A percentile compares a stretch with the other conserved stretches of the same genome.
Evolutionary conservation across 2,113 vertebrate species (phyloP).

Genomic region (Nothobranchius kuhntae): DNA sequence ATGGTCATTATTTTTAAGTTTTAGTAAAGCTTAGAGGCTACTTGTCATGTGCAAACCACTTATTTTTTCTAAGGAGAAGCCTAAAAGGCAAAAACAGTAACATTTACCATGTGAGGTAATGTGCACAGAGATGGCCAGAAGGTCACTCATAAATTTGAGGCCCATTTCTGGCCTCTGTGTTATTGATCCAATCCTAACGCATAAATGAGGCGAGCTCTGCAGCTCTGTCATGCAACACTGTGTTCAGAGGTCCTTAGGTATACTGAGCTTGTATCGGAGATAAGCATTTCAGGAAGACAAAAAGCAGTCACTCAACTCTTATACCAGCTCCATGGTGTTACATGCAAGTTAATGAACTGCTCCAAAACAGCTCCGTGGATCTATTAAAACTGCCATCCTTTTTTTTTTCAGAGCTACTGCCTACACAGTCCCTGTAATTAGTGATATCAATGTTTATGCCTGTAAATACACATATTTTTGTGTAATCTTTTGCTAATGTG

Average conservation of each 20-base stretch:
- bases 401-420: neutral
- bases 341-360: too few relatives aligned
- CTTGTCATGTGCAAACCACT: too few relatives aligned
- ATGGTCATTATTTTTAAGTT: too few relatives aligned
- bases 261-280: neutral
- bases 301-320: neutral
- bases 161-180: neutral
- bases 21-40: too few relatives aligned
- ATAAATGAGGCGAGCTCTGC: slow-evolving; percentile 5
- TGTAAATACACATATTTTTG: neutral
- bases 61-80: slow-evolving; percentile 20
- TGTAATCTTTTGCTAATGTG: too few relatives aligned
- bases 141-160: slow-evolving; percentile 1
- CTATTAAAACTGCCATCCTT: neutral
- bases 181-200: slow-evolving; percentile 34
- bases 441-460: neutral
- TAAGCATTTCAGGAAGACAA: slow-evolving; percentile 6
- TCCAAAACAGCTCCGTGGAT: neutral
- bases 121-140: slow-evolving; percentile 17
- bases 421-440: neutral
- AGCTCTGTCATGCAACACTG: neutral
- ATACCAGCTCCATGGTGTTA: too few relatives aligned
- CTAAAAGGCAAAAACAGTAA: neutral
- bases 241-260: neutral
- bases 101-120: slow-evolving; percentile 22